phyloP scores from a whole-genome alignment of 37 sponge, comb jelly and placozoan genomes.

The Beroe ovata region DNA sequence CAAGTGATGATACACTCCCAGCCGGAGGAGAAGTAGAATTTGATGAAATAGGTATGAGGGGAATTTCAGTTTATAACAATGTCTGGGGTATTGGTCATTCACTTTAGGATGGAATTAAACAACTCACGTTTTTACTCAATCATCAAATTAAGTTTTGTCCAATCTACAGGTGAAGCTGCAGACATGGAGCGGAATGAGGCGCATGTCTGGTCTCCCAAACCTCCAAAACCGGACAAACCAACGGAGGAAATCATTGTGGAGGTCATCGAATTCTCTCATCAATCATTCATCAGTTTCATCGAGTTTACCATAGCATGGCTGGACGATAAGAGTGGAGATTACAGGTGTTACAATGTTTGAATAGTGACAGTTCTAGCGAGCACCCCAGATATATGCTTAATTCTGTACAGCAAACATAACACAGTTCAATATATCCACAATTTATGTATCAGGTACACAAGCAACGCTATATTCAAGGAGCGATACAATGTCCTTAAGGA shows the following conservation, averaged over 20 bases:
- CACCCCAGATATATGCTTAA: no score
- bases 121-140: no score
- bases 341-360: slow-evolving; percentile 4
- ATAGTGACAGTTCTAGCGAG: no score
- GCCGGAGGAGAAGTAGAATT: no score
- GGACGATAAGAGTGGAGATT: slow-evolving; percentile 54
- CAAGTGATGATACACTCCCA: no score
- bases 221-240: slow-evolving; percentile 29
- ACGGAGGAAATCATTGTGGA: slow-evolving; percentile 52
- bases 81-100: no score
- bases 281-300: slow-evolving; percentile 24
- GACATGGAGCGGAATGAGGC: background rate
- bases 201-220: background rate
- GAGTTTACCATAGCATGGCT: slow-evolving; percentile 63
- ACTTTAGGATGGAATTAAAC: no score
- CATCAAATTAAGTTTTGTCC: no score
- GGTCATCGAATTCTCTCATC: slow-evolving; percentile 16
- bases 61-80: no score
- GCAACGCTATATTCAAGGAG: slow-evolving; percentile 41
- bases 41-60: no score
- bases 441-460: slow-evolving; percentile 15
- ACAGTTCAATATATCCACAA: no score
- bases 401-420: no score
- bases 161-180: background rate
- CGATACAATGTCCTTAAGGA: background rate